phyloP scores from a whole-genome alignment of 1,140 invertebrate genomes.

The Drosophila neocordata region DNA sequence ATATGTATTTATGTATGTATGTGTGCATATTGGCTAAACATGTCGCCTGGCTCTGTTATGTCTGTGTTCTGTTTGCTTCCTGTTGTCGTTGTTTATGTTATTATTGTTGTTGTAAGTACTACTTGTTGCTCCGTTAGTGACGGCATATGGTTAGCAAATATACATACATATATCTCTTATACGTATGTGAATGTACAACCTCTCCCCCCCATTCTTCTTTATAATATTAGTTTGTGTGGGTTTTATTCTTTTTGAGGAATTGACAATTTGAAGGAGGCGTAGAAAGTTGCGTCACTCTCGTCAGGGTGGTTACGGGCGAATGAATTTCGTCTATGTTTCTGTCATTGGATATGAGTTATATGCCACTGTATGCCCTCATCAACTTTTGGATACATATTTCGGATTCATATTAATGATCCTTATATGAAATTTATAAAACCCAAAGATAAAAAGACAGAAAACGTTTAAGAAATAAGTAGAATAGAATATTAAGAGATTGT shows the following conservation, averaged over 20 bases:
- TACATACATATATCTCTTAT: not conserved
- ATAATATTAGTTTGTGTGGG: too few species aligned
- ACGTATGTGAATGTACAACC: not conserved
- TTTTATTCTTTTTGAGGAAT: not conserved
- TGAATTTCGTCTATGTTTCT: not conserved
- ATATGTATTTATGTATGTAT: not conserved
- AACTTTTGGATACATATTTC: not conserved
- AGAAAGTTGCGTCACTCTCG: conserved; percentile 5
- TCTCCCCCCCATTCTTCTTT: too few species aligned
- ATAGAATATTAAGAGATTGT: too few species aligned
- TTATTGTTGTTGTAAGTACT: not conserved
- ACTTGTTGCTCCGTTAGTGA: conserved; percentile 46
- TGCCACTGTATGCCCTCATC: not conserved
- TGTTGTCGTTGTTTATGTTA: not conserved
- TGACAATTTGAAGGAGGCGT: conserved; percentile 1
- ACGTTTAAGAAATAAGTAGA: too few species aligned
- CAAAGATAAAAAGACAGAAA: too few species aligned
- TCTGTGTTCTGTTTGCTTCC: conserved; percentile 25
- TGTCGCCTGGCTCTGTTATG: conserved; percentile 1
- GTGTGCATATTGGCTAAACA: not conserved
- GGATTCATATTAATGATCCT: conserved; percentile 6
- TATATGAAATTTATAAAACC: not conserved
- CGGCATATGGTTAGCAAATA: conserved; percentile 19
- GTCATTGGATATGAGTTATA: not conserved
- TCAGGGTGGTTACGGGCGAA: conserved; percentile 5